phyloP scores from a whole-genome alignment of 1,140 invertebrate genomes.

The Nomia melanderi region DNA sequence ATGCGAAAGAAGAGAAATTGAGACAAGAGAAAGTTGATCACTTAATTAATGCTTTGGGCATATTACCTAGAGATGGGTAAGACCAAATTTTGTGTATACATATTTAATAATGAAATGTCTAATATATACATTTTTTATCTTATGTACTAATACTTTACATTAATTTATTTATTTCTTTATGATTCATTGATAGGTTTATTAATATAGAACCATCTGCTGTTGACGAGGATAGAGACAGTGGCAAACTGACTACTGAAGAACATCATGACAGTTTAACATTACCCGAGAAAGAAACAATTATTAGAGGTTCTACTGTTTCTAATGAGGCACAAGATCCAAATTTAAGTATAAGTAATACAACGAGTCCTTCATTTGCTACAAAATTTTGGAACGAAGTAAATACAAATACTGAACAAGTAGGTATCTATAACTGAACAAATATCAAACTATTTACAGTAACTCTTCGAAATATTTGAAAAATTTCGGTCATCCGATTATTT shows the following conservation, averaged over 20 bases:
- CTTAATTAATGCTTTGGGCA: slow-evolving; percentile 84
- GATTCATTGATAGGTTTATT: slow-evolving; percentile 81
- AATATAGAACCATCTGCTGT: slow-evolving; percentile 87
- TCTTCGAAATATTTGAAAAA: no score
- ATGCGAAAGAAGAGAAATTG: slow-evolving; percentile 88
- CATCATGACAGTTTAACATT: slow-evolving; percentile 71
- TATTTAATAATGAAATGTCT: slow-evolving; percentile 19
- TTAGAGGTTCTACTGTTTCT: slow-evolving; percentile 57
- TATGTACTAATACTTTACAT: slow-evolving; percentile 5
- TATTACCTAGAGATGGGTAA: slow-evolving; percentile 86
- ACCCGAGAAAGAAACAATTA: slow-evolving; percentile 63
- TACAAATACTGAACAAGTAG: slow-evolving; percentile 39
- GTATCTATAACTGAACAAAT: slow-evolving; percentile 22
- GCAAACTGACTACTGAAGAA: slow-evolving; percentile 72
- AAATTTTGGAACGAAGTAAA: slow-evolving; percentile 72
- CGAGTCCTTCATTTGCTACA: slow-evolving; percentile 71
- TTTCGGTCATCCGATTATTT: no score
- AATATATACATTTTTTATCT: slow-evolving; percentile 10
- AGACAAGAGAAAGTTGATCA: slow-evolving; percentile 86
- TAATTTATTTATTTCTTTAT: not conserved
- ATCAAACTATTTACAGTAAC: not conserved
- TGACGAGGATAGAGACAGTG: slow-evolving; percentile 78
- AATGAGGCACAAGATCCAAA: slow-evolving; percentile 65
- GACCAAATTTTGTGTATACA: slow-evolving; percentile 40
- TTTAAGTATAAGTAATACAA: slow-evolving; percentile 71